A percentile compares a stretch with the other conserved stretches of the same genome.
phyloP scores from a whole-genome alignment of 2,888 invertebrate genomes.

The Dynastes tityus region DNA sequence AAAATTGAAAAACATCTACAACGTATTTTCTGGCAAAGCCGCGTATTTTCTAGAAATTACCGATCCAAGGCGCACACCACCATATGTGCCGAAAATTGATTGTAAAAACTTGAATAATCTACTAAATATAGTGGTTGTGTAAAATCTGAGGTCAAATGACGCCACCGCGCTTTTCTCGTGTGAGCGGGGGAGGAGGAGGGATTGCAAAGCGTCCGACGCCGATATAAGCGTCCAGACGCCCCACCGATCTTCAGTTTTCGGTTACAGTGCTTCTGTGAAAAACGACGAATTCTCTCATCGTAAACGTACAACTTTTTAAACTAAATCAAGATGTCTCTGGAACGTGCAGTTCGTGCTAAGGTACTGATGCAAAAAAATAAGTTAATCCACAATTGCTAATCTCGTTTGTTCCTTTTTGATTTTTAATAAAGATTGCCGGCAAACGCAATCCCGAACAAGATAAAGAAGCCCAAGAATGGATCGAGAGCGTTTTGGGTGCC shows the following conservation, averaged over 20 bases:
- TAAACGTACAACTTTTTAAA: neutral
- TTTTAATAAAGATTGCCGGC: conserved; percentile 78
- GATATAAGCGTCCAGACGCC: conserved; percentile 67
- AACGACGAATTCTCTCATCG: conserved; percentile 44
- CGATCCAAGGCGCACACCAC: conserved; percentile 29
- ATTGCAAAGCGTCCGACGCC: conserved; percentile 45
- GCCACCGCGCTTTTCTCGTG: conserved; percentile 18
- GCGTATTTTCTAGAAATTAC: conserved; percentile 45
- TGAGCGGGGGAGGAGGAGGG: conserved; percentile 31
- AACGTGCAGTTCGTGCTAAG: conserved; percentile 93
- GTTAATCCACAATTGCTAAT: conserved; percentile 51
- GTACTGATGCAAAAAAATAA: conserved; percentile 70
- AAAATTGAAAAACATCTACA: neutral
- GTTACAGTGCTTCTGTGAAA: conserved; percentile 58
- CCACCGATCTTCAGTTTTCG: conserved; percentile 63
- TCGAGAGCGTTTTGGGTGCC: conserved; percentile 88
- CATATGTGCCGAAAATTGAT: conserved; percentile 50
- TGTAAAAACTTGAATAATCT: conserved; percentile 65
- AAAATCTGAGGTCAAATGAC: conserved; percentile 55
- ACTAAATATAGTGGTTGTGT: conserved; percentile 66
- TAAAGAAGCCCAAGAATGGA: conserved; percentile 93
- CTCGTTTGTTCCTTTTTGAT: neutral
- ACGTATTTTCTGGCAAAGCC: conserved; percentile 22
- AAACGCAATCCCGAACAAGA: conserved; percentile 89
- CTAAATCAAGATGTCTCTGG: conserved; percentile 84